phyloP scores from a whole-genome alignment of 2,888 invertebrate species.

The Caenorhabditis sp. region DNA sequence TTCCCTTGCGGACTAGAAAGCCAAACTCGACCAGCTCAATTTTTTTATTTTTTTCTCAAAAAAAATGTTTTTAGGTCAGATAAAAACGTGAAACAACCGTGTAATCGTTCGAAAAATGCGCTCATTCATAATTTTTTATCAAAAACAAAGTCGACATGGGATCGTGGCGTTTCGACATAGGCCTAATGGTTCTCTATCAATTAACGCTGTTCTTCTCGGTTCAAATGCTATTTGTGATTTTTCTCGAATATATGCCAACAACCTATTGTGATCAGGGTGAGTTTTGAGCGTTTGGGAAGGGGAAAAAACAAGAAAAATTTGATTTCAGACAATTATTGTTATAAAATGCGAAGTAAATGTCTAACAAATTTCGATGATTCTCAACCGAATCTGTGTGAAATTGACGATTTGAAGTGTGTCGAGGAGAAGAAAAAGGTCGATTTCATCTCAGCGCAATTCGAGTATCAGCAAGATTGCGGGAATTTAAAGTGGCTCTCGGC shows the following conservation, averaged over 20 bases:
- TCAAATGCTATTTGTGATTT: slow-evolving; percentile 32
- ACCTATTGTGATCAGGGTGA: slow-evolving; percentile 22
- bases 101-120: no score
- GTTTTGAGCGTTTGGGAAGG: background rate
- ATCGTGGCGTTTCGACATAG: slow-evolving; percentile 31
- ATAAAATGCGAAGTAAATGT: slow-evolving; percentile 26
- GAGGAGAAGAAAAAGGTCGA: slow-evolving; percentile 21
- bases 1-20: no score
- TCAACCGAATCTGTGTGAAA: slow-evolving; percentile 13
- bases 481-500: slow-evolving; percentile 12
- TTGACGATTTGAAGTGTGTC: slow-evolving; percentile 11
- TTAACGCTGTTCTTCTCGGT: slow-evolving; percentile 31
- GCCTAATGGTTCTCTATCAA: slow-evolving; percentile 33
- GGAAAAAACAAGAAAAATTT: background rate
- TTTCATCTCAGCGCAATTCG: slow-evolving; percentile 30
- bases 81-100: no score
- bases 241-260: slow-evolving; percentile 37
- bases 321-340: slow-evolving; percentile 21
- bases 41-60: no score
- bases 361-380: slow-evolving; percentile 17
- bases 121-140: no score
- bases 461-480: slow-evolving; percentile 37
- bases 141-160: no score
- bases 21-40: no score
- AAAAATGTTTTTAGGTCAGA: no score